A percentile compares a stretch with the other conserved stretches of the same genome.
These are phyloP conservation scores for Betta splendens DNA, from an alignment of 2,797 vertebrate genomes.

Conservation along the genomic window DNA sequence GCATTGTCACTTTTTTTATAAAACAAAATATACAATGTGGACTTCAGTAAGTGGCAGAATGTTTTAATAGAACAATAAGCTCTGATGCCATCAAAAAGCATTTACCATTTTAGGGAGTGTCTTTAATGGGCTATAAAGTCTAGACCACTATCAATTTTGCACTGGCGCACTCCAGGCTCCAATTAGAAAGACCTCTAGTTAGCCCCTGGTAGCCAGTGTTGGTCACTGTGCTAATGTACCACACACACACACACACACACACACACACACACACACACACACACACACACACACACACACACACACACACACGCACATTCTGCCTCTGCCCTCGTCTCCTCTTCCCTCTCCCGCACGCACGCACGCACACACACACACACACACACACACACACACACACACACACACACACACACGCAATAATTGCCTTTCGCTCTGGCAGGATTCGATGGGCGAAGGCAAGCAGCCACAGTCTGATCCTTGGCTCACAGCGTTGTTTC, in stretches of 20 bases:
- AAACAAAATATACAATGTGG: no score
- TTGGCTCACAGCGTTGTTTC: constrained; percentile 63
- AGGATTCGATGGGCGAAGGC: constrained; percentile 40
- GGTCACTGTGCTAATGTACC: background rate
- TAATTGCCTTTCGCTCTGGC: constrained; percentile 56
- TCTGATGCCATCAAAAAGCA: no score
- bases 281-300: background rate
- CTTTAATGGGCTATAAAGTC: no score
- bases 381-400: constrained; percentile 16
- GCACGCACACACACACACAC: no score
- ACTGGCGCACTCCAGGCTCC: background rate
- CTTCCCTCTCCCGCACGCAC: background rate
- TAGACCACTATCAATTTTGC: background rate
- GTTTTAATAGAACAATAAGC: no score
- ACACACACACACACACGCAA: constrained; percentile 22
- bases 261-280: background rate
- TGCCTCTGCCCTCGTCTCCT: background rate
- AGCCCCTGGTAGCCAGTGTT: background rate
- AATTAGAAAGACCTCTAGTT: background rate
- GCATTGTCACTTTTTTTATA: no score
- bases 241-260: no score
- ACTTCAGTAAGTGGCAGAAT: no score
- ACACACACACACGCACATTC: no score
- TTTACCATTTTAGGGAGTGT: no score
- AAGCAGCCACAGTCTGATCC: constrained; percentile 58